Percentiles rank a stretch among this genome's conserved stretches.
These are phyloP conservation scores for Argya squamiceps DNA, from an alignment of 2,797 vertebrate genomes.

Conservation along the genomic window DNA sequence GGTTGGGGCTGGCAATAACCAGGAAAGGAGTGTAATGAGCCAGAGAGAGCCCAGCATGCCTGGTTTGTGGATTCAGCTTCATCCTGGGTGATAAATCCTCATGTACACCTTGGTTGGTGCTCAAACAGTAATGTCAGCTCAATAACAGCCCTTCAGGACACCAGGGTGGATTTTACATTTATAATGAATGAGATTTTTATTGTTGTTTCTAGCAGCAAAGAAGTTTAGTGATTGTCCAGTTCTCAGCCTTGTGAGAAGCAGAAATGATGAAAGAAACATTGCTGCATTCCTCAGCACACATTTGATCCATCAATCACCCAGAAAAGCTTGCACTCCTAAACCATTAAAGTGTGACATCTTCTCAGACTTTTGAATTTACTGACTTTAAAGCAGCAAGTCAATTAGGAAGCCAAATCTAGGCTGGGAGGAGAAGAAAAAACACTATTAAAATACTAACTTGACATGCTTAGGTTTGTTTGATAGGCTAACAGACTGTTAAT, in stretches of 20 bases:
- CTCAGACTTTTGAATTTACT: slow-evolving; percentile 48
- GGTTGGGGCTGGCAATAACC: neutral
- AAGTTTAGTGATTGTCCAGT: neutral
- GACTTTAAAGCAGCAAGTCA: slow-evolving; percentile 58
- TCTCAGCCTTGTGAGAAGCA: neutral
- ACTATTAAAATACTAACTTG: slow-evolving; percentile 48
- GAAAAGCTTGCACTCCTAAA: slow-evolving; percentile 63
- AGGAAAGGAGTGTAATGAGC: neutral
- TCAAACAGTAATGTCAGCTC: neutral
- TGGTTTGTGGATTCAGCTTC: neutral
- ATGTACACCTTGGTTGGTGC: neutral
- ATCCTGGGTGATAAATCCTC: neutral
- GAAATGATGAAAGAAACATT: slow-evolving; percentile 26
- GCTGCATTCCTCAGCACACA: neutral
- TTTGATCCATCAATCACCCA: slow-evolving; percentile 76
- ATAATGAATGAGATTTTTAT: slow-evolving; percentile 41
- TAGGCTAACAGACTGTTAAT: slow-evolving; percentile 57
- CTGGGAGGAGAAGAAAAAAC: slow-evolving; percentile 5
- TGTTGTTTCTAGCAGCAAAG: slow-evolving; percentile 24
- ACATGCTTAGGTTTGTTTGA: slow-evolving; percentile 59
- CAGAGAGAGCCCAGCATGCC: neutral
- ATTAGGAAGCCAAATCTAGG: slow-evolving; percentile 38
- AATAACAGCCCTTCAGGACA: slow-evolving; percentile 11
- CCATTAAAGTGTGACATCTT: slow-evolving; percentile 74
- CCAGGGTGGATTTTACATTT: slow-evolving; percentile 12